Conservation (phyloP, 2,888 invertebrate species). For the Xiphydria camelus region DNA sequence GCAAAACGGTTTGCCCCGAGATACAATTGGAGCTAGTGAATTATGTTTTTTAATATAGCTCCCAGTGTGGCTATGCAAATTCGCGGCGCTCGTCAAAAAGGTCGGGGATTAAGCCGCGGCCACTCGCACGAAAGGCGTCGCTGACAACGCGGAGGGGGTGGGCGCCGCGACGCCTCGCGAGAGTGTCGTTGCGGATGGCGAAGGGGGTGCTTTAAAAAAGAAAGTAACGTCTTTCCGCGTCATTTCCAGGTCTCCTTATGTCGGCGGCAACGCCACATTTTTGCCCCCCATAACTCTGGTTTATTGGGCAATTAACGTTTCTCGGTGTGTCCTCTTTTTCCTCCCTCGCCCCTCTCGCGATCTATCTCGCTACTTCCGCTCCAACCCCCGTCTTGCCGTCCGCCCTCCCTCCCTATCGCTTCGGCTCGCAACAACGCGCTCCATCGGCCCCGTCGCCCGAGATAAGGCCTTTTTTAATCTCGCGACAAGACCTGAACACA, state of each 20-base stretch:
- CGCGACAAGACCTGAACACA: conserved; percentile 25
- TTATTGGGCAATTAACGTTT: conserved; percentile 57
- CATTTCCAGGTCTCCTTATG: conserved; percentile 46
- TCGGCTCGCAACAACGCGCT: not conserved
- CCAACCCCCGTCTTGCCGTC: conserved; percentile 10
- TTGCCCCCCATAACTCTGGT: conserved; percentile 49
- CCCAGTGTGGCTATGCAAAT: not conserved
- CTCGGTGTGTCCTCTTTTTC: conserved; percentile 21
- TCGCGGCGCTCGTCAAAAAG: not conserved
- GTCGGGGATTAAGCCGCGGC: not conserved
- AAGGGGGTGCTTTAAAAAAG: conserved; percentile 14
- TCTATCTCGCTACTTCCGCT: conserved; percentile 20
- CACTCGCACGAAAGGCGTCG: not conserved
- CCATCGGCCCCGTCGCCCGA: not conserved
- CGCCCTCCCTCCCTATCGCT: conserved; percentile 2
- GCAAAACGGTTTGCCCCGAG: too few species aligned
- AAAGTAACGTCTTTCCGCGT: conserved; percentile 42
- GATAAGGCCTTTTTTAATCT: conserved; percentile 30
- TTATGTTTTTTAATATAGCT: not conserved
- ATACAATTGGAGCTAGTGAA: too few species aligned
- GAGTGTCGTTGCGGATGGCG: too few species aligned
- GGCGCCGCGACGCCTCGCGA: too few species aligned
- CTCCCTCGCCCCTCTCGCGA: conserved; percentile 7
- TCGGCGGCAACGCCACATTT: conserved; percentile 43
- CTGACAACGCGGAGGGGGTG: not conserved